phyloP scores from a whole-genome alignment of 1,140 invertebrate species.

The Lepidurus apus region DNA sequence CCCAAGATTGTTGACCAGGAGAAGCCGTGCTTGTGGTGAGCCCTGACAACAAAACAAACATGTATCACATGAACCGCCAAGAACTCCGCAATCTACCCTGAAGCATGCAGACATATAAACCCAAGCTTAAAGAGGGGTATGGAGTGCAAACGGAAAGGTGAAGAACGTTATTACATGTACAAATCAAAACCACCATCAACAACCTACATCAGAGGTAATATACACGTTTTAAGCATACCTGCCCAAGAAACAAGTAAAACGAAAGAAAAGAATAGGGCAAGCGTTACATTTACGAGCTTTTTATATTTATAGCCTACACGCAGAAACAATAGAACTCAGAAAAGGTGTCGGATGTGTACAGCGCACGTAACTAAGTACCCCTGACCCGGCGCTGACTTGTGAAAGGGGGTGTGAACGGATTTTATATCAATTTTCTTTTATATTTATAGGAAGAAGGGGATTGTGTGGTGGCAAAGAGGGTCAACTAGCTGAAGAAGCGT shows the following conservation, averaged over 20 bases:
- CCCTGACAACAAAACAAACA: slow-evolving; percentile 18
- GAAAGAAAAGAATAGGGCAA: not conserved
- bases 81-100: not conserved
- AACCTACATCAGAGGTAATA: not conserved
- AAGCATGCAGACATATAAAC: not conserved
- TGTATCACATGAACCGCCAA: not conserved
- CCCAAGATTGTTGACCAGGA: slow-evolving; percentile 10
- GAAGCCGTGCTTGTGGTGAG: slow-evolving; percentile 17
- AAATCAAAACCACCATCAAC: not conserved
- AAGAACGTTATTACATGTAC: too few species aligned
- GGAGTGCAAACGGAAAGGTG: not conserved
- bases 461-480: too few species aligned
- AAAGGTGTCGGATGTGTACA: not conserved
- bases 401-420: too few species aligned
- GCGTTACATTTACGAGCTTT: not conserved
- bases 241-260: not conserved
- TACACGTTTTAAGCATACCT: not conserved
- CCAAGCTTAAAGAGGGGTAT: not conserved
- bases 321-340: not conserved
- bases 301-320: not conserved
- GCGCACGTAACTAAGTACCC: not conserved
- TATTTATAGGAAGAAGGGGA: too few species aligned
- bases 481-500: too few species aligned
- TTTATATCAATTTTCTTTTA: too few species aligned
- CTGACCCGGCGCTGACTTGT: too few species aligned